Evolutionary conservation across 1,140 invertebrate species (phyloP).

Genomic region (Wiebesia pumilae): DNA sequence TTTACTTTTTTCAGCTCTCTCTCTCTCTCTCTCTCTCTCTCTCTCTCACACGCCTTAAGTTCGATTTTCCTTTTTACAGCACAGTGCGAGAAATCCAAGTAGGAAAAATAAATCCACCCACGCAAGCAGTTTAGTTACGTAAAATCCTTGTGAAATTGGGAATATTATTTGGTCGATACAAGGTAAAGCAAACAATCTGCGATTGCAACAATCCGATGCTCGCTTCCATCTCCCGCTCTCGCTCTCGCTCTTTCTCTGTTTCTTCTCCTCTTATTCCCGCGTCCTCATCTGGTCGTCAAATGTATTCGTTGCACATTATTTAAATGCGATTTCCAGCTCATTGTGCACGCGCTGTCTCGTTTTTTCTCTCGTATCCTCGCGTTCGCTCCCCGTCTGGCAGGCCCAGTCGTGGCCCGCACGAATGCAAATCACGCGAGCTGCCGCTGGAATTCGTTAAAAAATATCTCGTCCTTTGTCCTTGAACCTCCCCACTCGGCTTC

Average conservation of each 20-base stretch:
- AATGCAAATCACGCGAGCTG: conserved; percentile 61
- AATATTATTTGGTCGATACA: not conserved
- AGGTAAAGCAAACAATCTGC: not conserved
- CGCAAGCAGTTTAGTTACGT: not conserved
- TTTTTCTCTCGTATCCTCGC: conserved; percentile 16
- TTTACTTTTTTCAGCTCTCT: not conserved
- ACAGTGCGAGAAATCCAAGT: not conserved
- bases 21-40: not conserved
- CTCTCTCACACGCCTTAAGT: not conserved
- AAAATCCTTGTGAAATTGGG: not conserved
- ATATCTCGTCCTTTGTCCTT: conserved; percentile 60
- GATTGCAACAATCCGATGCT: not conserved
- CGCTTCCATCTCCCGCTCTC: not conserved
- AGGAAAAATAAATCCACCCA: not conserved
- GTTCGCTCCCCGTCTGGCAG: conserved; percentile 42
- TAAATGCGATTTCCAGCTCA: conserved; percentile 34
- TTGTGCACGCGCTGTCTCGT: not conserved
- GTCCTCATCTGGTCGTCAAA: conserved; percentile 1
- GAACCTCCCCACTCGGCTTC: conserved; percentile 55
- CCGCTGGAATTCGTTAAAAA: conserved; percentile 62
- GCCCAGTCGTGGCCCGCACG: conserved; percentile 46
- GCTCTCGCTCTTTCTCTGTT: not conserved
- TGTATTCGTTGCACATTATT: conserved; percentile 48
- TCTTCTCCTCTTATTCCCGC: no score
- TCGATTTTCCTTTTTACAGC: not conserved